Evolutionary conservation across 1,140 invertebrate species (phyloP), one percentile per base, ranked within the genome.

Genomic region (Magallana ariakensis): DNA sequence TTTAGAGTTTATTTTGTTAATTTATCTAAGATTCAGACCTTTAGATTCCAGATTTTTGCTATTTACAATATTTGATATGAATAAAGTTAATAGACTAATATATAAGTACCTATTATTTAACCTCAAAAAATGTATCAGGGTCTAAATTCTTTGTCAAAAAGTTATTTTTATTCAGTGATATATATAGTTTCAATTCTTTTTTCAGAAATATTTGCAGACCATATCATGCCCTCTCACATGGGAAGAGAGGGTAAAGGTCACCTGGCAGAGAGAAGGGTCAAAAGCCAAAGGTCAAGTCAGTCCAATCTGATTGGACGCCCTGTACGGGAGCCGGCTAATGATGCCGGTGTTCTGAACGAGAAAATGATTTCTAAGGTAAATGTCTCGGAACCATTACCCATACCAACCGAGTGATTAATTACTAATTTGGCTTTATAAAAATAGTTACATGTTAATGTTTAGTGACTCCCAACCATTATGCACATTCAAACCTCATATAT

Each of bases 281-380:
- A 80, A 70, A 62, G 80, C 57, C 81, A 88, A 80, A 86, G 57
- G 82, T 56, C 57, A 55, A 85, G 33, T 83, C 54, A 83, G 26
- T 86, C 87, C 85, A 83, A 80, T 60, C 33, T 22, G 58, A 62
- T 19, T 85, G 83, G 85, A 87, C 87, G 62, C 56, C 85, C 85
- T 85, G 84, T 85, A 83, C 80, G 85, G 54, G 80, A 86, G 60
- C 80, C 85, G 85, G 85, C 84, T 26, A 75, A 81, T 57, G 85
- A 89, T 81, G 54, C 86, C 81, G 85, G 86, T 54, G 84, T 16
- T 58, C 86, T 89, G 6, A 86, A 90, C 1, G 88, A 89, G 75
- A 85, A 87, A 58, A 83, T 58, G 58, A 87, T 90, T 33, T n/a
- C 56, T 84, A 87, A 85, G 82, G 89, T 90, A 62, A 0, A 62